Base-by-base conservation (phyloP, 2,113 vertebrate genomes). In the Etheostoma cragini region DNA sequence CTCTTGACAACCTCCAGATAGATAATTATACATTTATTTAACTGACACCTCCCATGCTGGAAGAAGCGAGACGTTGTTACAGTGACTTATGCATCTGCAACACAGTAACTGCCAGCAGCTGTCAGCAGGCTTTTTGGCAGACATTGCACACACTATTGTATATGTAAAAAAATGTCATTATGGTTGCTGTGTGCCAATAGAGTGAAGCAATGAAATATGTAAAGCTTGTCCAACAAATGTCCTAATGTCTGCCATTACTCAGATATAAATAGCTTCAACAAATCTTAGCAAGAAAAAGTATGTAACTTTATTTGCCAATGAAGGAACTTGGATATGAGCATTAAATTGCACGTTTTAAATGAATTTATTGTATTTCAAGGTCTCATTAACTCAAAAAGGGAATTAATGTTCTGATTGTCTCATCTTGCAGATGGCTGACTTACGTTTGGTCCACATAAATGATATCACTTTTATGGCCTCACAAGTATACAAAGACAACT, bases 1-100 rank as follows among this genome's bases (percentile, higher is more conserved):
- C 54, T 76, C 58, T 64, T 47, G 62, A 80, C 81, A 88, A 74
- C 78, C 81, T 72, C 65, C 57, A 69, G 71, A 79, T 86, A 79
- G 71, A 79, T 86, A 79, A 84, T 87, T 87, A 73, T 66, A 74
- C 65, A 75, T 87, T 78, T 85, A 81, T 90, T 87, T 85, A 83
- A 83, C 67, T 78, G 83, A 85, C 88, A 82, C 81, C 73, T 81
- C 66, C 69, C 68, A 45, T 76, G 61, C 52, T 72, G 77, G 67
- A 60, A 61, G 47, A 86, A 72, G 77, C 45, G 49, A 33, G 72
- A 86, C 6, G n/a, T 49, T 35, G 63, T 84, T 56, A 84, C 83
- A 84, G 54, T 76, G 81, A 90, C 73, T 81, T 86, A 61, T 82
- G 66, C 63, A 76, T 83, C 68, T 12, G 26, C 77, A 83, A 33